Base-by-base conservation (phyloP, 2,888 invertebrate species). In the Catocala nupta region DNA sequence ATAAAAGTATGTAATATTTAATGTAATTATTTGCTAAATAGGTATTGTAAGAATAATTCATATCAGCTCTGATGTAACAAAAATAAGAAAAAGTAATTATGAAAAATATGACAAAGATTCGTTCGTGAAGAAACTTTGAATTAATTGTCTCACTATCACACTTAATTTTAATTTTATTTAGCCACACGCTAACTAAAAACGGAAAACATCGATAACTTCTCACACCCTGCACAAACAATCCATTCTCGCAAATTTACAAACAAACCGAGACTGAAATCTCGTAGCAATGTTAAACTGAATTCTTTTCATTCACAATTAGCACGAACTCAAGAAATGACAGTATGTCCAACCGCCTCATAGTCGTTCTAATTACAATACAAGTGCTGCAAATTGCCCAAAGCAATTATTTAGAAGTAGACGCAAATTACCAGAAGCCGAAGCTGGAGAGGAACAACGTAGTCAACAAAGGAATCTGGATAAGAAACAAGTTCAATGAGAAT, bases 401-500 rank as follows among this genome's bases (percentile, higher is more conserved):
- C 5, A 68, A 70, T 4, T 85, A 68, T 50, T 66, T 89, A 34
- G 75, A 80, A 7, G 77, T 75, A 0, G 84, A 86, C 58, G 16
- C 71, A 0, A 84, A 83, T 47, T 84, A 69, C 53, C 63, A 75
- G 0, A 88, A 81, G 12, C 84, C 87, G 0, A 85, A 78, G 44
- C 58, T 86, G 11, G 90, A 92, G 11, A 74, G 85, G n/a, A 90
- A 87, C 56, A 93, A 89, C 48, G 75, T 90, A 0, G 70, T 93
- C 0, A 93, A 91, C 51, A 92, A 90, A 72, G 88, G 90, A 0
- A 71, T 91, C 0, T 93, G 92, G 93, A 64, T 86, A 0, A 77
- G 81, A 0, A 81, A 73, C 61, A 80, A 79, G 2, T 49, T 63
- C 0, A 69, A 73, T 0, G 75, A 81, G 0, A 80, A 77, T 13